A percentile compares a stretch with the other conserved stretches of the same genome.
These are phyloP conservation scores for Zeus faber DNA, from an alignment of 2,113 vertebrate genomes.

Conservation along the genomic window DNA sequence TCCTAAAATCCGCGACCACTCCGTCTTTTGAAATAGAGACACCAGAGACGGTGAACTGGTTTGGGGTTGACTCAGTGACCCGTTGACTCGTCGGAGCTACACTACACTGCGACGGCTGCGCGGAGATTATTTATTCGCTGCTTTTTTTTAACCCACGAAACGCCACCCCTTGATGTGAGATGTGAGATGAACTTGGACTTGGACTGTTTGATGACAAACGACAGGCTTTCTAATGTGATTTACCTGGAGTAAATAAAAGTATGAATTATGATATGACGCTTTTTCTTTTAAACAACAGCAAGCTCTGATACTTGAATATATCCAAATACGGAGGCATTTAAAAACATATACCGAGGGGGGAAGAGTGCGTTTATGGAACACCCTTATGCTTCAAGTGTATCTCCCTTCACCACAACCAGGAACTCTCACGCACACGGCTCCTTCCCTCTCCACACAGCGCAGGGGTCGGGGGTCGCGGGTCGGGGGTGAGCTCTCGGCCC, in stretches of 20 bases:
- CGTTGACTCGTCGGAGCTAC: too few relatives aligned
- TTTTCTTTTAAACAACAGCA: conserved; percentile 19
- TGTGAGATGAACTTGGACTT: too few relatives aligned
- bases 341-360: too few relatives aligned
- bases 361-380: too few relatives aligned
- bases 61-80: too few relatives aligned
- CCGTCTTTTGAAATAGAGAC: conserved; percentile 23
- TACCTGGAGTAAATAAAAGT: conserved; percentile 9
- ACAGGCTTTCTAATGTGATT: conserved; percentile 22
- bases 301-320: conserved; percentile 54
- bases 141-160: too few relatives aligned
- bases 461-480: conserved; percentile 43
- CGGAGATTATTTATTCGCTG: too few relatives aligned
- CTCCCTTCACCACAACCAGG: conserved; percentile 12
- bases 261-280: conserved; percentile 32
- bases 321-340: conserved; percentile 27
- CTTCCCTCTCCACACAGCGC: conserved; percentile 23
- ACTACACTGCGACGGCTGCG: too few relatives aligned
- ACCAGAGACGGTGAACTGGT: too few relatives aligned
- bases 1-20: conserved; percentile 13
- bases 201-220: neutral
- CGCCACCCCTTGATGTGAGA: too few relatives aligned
- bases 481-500: conserved; percentile 57
- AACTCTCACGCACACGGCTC: conserved; percentile 19
- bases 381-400: conserved; percentile 32